Evolutionary conservation across 53 echinoderm and acorn worm species (phyloP), one percentile per base, ranked within the genome.

Genomic region (Actinopyga echinites): DNA sequence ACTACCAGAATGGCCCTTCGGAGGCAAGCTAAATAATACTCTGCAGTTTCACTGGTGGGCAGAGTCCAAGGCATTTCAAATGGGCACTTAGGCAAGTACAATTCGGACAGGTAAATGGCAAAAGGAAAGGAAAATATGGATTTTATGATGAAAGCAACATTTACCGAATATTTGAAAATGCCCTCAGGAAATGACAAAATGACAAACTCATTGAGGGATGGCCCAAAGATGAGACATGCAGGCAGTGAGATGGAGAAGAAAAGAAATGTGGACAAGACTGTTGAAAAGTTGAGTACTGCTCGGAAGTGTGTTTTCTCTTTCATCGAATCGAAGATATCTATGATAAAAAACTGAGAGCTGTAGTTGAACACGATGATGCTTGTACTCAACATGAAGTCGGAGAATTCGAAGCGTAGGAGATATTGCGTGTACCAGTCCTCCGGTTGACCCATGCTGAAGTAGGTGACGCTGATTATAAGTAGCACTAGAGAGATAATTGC

Each of bases 261-360:
- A 8, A 75, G 49, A 49, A 75, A 44, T 12, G 23, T 42, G 13
- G 75, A 75, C 9, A 52, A 26, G 25, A 75, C 12, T 0, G 43
- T 8, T 17, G 75, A 75, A 42, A 45, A 15, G 45, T 75, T 75
- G 6, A 75, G 42, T 12, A 75, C 52, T 0, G 45, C 1, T 24
- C 5, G 6, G 22, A 75, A 75, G 22, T 23, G 45, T 9, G 36
- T 17, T 30, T 23, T 43, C 22, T 24, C 19, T 52, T 49, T 44
- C 75, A 75, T 75, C 3, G 55, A 42, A 22, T 75, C 45, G 6
- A 26, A 75, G 9, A 75, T 30, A 19, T 75, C 75, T 29, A 75
- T 30, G 28, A 75, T 44, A 29, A 75, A 75, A 30, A 75, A 75
- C 54, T 75, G 75, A 10, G 75, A 44, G 28, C 75, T 45, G 75